Base-by-base conservation (phyloP, 2,797 vertebrate species). In the Tachyglossus aculeatus region DNA sequence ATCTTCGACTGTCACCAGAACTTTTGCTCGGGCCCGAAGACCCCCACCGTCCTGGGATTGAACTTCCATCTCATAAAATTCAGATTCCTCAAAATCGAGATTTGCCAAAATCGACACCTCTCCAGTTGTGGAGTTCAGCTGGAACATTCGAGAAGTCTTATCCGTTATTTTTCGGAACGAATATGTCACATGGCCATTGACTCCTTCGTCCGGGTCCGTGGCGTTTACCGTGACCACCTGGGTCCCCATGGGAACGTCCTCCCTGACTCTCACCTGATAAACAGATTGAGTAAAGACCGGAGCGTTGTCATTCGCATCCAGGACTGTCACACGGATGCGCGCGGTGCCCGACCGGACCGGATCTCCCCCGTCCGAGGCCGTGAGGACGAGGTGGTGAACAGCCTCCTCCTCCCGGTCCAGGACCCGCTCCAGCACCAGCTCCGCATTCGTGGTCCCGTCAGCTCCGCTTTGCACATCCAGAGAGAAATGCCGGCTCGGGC, bases 11-110 rank as follows among this genome's bases (percentile, higher is more conserved):
- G 87, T 75, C 50, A 92, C 47, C 0, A 90, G 77, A 14, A 92
- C 71, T 74, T 86, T 94, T 59, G 91, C 88, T 47, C 87, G 74
- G 1, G 90, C 88, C 2, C 68, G 83, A 5, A 92, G 76, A 0
- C 89, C 93, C 2, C 92, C 93, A 0, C 86, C 76, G 27, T 95
- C 94, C 1, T 54, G 78, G 0, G 91, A 93, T 64, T 92, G 85
- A 1, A 94, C 84, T 27, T 93, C 81, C 19, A 96, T 76, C 69
- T 94, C 41, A n/a, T 91, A 91, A 0, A 39, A 32, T 0, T 64
- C 52, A 0, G 77, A 71, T 18, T 90, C 85, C 67, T 95, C 94
- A 36, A 89, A 93, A 71, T 95, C 89, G 29, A 93, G 27, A 2
- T 62, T 45, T 6, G 72, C 87, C 0, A n/a, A 15, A 0, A 91